Base-by-base conservation (phyloP, 2,888 invertebrate species). In the Amphipyra tragopoginis region DNA sequence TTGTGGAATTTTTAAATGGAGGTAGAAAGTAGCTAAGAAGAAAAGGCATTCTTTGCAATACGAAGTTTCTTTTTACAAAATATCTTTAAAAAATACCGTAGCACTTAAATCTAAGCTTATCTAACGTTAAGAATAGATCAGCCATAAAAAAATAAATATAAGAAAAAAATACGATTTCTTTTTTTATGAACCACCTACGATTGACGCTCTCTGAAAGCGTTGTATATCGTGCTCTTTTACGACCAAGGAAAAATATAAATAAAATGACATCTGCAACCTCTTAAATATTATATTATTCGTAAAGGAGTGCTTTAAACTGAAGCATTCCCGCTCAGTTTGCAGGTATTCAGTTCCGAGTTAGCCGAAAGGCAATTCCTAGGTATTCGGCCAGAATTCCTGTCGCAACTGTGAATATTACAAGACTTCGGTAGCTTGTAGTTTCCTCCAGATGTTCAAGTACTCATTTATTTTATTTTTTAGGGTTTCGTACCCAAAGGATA, bases 1-100 rank as follows among this genome's bases (percentile, higher is more conserved):
- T 48, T 58, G 45, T 39, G 62, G 59, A 77, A 73, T 63, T 73
- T 76, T 58, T 43, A 50, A 69, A 69, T 63, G 48, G 40, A 62
- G 39, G 38, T 44, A 65, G 53, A 61, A 69, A 63, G 61, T 40
- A 51, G 52, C 49, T 43, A 36, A 48, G 15, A 9, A 26, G 15
- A 21, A 21, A 21, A 55, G 38, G 15, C 55, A 63, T 73, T 66
- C 60, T 61, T 63, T 14, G 38, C 40, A 49, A 49, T 33, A 59
- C 47, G 33, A 63, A 60, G 26, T 48, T 56, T 51, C 57, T 44
- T 65, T 29, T 55, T 48, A n/a, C 34, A 15, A 69, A 47, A 43
- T 53, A 43, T 67, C 50, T 57, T n/a, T 48, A 11, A 52, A 49
- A 43, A 55, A 52, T 52, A 45, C 43, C 33, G 26, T 21, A 21